phyloP scores from a whole-genome alignment of 2,113 vertebrate species.

The Pseudorhombus dupliciocellatus region DNA sequence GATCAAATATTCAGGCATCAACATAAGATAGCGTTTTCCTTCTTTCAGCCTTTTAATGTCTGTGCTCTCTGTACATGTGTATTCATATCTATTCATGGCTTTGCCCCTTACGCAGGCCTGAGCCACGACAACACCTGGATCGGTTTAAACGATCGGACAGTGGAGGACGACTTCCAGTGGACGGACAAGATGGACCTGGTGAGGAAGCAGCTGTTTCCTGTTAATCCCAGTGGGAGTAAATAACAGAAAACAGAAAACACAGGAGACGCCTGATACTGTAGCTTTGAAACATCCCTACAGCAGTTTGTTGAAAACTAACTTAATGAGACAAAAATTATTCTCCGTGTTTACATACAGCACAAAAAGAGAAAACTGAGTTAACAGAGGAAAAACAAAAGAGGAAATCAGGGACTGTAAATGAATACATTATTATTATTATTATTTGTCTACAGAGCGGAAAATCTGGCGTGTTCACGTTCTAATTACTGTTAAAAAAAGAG shows the following conservation, averaged over 20 bases:
- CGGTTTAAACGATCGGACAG: constrained; percentile 94
- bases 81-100: background rate
- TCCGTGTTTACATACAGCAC: background rate
- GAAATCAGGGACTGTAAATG: background rate
- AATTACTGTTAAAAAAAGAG: background rate
- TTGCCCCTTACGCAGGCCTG: constrained; percentile 79
- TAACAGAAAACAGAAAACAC: constrained; percentile 1
- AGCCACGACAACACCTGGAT: constrained; percentile 97
- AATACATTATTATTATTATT: background rate
- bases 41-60: too few species aligned
- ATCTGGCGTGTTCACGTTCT: background rate
- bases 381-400: background rate
- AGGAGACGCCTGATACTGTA: background rate
- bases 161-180: constrained; percentile 98
- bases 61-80: background rate
- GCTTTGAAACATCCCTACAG: background rate
- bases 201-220: constrained; percentile 56
- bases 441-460: background rate
- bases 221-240: background rate
- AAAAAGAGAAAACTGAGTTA: background rate
- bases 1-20: background rate
- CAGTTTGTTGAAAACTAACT: background rate
- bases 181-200: constrained; percentile 93
- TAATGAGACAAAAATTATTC: background rate
- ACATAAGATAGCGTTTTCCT: too few species aligned